Conservation (phyloP, 1,140 invertebrate species). For the Drosophila ogumai region DNA sequence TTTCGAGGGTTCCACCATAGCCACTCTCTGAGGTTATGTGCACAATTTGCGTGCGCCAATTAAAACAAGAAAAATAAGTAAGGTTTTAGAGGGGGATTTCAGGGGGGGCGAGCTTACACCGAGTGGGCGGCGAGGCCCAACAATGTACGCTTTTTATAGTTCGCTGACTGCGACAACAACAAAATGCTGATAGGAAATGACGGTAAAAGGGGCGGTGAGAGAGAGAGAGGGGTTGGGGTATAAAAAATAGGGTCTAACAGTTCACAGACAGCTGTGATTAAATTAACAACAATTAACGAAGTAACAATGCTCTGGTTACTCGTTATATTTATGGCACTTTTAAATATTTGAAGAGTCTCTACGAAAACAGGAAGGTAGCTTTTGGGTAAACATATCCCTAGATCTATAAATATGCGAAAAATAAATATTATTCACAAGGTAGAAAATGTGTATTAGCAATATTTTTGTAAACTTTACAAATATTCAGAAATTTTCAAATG, state of each 20-base stretch:
- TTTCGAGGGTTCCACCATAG: conserved; percentile 36
- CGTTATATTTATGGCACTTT: conserved; percentile 10
- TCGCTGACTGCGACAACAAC: conserved; percentile 65
- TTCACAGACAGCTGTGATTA: conserved; percentile 28
- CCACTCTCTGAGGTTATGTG: conserved; percentile 74
- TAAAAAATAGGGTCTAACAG: conserved; percentile 19
- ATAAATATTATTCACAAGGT: not conserved
- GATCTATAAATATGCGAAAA: not conserved
- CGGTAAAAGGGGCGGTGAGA: not conserved
- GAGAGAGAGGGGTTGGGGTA: not conserved
- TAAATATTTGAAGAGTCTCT: not conserved
- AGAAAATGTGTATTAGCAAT: not conserved
- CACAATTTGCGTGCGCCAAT: conserved; percentile 79
- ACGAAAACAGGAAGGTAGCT: too few relatives aligned
- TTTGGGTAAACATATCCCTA: not conserved
- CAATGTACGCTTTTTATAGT: conserved; percentile 71
- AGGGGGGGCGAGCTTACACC: not conserved
- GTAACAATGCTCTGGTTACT: conserved; percentile 31
- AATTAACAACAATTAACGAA: conserved; percentile 29
- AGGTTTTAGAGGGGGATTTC: not conserved
- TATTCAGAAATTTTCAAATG: not conserved
- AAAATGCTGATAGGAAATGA: conserved; percentile 28
- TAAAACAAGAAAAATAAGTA: conserved; percentile 59
- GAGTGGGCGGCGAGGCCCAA: conserved; percentile 33
- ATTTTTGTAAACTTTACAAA: not conserved